Base-by-base conservation (phyloP, 2,113 vertebrate species). In the Nyctibius bracteatus region DNA sequence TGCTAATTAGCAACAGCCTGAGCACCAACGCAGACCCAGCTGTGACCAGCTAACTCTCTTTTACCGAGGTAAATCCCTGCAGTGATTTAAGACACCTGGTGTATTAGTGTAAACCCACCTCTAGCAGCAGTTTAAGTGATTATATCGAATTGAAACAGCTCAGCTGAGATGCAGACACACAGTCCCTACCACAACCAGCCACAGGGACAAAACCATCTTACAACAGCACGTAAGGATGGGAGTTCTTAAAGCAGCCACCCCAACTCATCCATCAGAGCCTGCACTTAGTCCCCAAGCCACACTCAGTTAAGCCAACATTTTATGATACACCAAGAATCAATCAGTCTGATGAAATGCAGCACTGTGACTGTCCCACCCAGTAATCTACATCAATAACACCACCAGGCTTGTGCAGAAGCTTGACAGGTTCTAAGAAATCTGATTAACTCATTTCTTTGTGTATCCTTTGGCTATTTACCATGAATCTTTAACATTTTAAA, bases 81-180 rank as follows among this genome's bases (percentile, higher is more conserved):
- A 44, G 44, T 4, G 5, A 33, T 51, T n/a, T 47, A 78, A 18
- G 25, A 25, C 3, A 44, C 11, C 33, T 43, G 11, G 28, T 13
- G 3, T 4, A 4, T 4, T 13, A 47, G 30, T 5, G 6, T 8
- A 43, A 84, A 55, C 22, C 46, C 71, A 54, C 27, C 46, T 52
- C 30, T 3, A 17, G 30, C 39, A 68, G 52, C 67, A 24, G 15
- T 28, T 59, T 14, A 6, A 59, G 27, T 6, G 28, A 25, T 30
- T 23, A 1, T 1, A 47, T 10, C 46, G 66, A 59, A 61, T 18
- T 8, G 2, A 47, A 46, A 8, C 1, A 0, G 18, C 30, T 31
- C 25, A 68, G 47, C 49, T 16, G 21, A 77, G 58, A 9, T 22
- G 21, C 62, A 41, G 51, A 21, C 68, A 58, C 25, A 24, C 37